A percentile compares a stretch with the other conserved stretches of the same genome.
phyloP scores from a whole-genome alignment of 2,797 vertebrate genomes.

The Sebastiscus tertius region DNA sequence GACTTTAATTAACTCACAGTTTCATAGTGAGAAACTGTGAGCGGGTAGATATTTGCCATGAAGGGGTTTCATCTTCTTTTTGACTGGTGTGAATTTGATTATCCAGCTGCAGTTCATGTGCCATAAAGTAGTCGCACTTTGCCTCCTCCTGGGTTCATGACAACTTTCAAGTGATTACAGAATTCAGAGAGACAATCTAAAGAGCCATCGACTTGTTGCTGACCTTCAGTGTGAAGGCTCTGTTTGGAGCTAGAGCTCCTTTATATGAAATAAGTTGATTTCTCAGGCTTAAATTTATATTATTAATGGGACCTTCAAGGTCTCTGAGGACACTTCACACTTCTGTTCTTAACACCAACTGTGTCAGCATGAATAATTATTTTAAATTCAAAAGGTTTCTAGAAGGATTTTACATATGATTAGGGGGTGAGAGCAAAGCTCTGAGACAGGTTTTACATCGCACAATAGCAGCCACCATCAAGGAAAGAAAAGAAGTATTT shows the following conservation, averaged over 20 bases:
- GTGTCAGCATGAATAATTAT: constrained; percentile 52
- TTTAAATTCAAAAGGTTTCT: constrained; percentile 49
- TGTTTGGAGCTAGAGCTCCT: neutral
- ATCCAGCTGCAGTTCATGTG: constrained; percentile 22
- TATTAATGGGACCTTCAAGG: constrained; percentile 13
- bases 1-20: constrained; percentile 30
- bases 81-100: constrained; percentile 31
- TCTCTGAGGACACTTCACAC: constrained; percentile 27
- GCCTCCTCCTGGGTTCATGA: constrained; percentile 2
- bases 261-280: neutral
- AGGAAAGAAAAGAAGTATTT: constrained; percentile 26
- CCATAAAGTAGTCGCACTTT: constrained; percentile 16
- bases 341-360: constrained; percentile 25
- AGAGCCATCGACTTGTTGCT: constrained; percentile 20
- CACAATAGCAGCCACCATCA: constrained; percentile 37
- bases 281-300: constrained; percentile 17
- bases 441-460: constrained; percentile 44
- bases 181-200: constrained; percentile 30
- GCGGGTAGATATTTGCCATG: constrained; percentile 5
- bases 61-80: constrained; percentile 5
- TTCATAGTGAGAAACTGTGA: constrained; percentile 11
- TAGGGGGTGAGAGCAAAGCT: constrained; percentile 40
- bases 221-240: neutral
- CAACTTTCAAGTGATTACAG: constrained; percentile 27
- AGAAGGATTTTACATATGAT: constrained; percentile 57